A percentile compares a stretch with the other conserved stretches of the same genome.
phyloP scores from a whole-genome alignment of 2,888 invertebrate genomes.

The Diadegma fenestrale region DNA sequence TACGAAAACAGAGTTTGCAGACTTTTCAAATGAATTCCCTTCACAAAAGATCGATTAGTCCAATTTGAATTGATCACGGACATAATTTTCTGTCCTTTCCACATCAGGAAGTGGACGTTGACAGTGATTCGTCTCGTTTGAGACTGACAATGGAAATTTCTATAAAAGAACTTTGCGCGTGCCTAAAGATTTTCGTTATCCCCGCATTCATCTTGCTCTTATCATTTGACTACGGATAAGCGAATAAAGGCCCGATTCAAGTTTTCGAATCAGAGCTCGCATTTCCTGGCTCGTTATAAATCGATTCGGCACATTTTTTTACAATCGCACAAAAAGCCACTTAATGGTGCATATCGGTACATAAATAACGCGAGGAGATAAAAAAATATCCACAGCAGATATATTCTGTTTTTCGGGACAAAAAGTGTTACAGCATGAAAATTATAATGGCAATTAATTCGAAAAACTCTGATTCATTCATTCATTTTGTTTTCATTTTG shows the following conservation, averaged over 20 bases:
- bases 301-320: neutral
- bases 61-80: neutral
- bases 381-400: neutral
- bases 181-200: neutral
- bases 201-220: neutral
- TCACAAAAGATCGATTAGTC: neutral
- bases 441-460: neutral
- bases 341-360: neutral
- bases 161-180: neutral
- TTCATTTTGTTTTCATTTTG: neutral
- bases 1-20: no score
- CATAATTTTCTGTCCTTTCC: neutral
- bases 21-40: neutral
- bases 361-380: neutral
- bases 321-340: neutral
- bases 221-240: neutral
- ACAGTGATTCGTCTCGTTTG: neutral
- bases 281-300: neutral
- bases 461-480: slow-evolving; percentile 6
- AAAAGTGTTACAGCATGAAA: slow-evolving; percentile 4
- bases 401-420: neutral
- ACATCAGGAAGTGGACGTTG: neutral
- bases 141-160: neutral
- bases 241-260: neutral
- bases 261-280: neutral